These are phyloP conservation scores for Agonopterix heracliana DNA, from an alignment of 2,888 invertebrate species.

Conservation along the genomic window DNA sequence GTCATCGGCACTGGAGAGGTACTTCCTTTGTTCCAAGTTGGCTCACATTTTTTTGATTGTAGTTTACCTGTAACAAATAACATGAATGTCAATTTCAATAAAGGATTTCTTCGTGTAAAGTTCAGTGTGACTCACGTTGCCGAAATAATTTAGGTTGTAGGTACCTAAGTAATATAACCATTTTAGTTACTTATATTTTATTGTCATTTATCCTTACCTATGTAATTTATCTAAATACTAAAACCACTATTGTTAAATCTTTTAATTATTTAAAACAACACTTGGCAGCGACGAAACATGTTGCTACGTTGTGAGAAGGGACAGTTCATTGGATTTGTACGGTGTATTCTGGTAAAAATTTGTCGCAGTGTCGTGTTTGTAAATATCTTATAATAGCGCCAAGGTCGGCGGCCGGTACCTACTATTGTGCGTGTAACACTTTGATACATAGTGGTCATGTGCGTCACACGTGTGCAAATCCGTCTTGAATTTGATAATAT, in stretches of 20 bases:
- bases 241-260: background rate
- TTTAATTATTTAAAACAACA: background rate
- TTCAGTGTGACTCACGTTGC: background rate
- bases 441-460: conserved; percentile 16
- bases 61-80: conserved; percentile 41
- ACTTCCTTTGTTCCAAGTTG: conserved; percentile 11
- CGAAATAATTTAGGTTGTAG: no score
- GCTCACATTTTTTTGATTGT: conserved; percentile 13
- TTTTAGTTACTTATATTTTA: no score
- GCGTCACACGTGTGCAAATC: conserved; percentile 22
- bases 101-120: background rate
- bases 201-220: no score
- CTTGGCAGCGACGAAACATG: background rate
- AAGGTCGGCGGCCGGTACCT: conserved; percentile 17
- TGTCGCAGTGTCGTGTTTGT: conserved; percentile 10
- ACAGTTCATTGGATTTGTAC: conserved; percentile 3
- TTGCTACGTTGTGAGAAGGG: conserved; percentile 1
- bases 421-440: conserved; percentile 11
- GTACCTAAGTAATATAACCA: no score
- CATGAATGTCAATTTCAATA: background rate
- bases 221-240: no score
- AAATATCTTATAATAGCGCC: conserved; percentile 23
- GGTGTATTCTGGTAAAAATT: background rate
- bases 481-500: conserved; percentile 3
- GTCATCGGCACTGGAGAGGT: conserved; percentile 32